Conservation (phyloP, 2,888 invertebrate genomes). For the Coleophora deauratella region DNA sequence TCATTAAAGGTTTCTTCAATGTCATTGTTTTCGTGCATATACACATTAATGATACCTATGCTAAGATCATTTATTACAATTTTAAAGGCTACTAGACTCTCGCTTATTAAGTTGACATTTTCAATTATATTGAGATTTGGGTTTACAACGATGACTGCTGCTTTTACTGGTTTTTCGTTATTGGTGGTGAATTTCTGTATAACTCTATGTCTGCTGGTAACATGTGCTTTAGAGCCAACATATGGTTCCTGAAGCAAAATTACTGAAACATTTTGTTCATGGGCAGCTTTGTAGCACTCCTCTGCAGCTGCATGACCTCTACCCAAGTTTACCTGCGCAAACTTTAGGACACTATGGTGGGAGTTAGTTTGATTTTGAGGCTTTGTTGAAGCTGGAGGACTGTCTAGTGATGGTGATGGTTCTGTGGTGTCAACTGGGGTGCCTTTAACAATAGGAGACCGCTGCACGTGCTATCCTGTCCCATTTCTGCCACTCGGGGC, state of each 20-base stretch:
- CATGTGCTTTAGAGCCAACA: conserved; percentile 2
- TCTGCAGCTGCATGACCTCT: conserved; percentile 2
- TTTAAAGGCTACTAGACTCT: background rate
- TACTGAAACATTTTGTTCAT: background rate
- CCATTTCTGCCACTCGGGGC: conserved; percentile 4
- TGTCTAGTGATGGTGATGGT: too few relatives aligned
- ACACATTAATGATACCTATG: background rate
- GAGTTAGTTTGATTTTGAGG: too few relatives aligned
- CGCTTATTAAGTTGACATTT: background rate
- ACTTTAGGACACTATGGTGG: too few relatives aligned
- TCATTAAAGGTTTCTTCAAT: background rate
- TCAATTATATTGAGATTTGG: background rate
- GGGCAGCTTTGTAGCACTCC: conserved; percentile 9
- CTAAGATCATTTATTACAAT: background rate
- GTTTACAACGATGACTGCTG: conserved; percentile 10
- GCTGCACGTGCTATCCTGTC: conserved; percentile 8
- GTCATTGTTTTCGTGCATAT: background rate
- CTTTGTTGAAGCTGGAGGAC: too few relatives aligned
- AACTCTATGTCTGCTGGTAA: background rate
- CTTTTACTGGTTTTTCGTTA: conserved; percentile 2
- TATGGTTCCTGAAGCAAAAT: conserved; percentile 13
- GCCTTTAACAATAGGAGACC: background rate
- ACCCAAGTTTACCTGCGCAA: conserved; percentile 4
- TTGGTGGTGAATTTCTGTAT: conserved; percentile 2
- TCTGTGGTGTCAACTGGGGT: too few relatives aligned